phyloP scores from a whole-genome alignment of 2,797 vertebrate species.

The Micropoecilia bifurca region DNA sequence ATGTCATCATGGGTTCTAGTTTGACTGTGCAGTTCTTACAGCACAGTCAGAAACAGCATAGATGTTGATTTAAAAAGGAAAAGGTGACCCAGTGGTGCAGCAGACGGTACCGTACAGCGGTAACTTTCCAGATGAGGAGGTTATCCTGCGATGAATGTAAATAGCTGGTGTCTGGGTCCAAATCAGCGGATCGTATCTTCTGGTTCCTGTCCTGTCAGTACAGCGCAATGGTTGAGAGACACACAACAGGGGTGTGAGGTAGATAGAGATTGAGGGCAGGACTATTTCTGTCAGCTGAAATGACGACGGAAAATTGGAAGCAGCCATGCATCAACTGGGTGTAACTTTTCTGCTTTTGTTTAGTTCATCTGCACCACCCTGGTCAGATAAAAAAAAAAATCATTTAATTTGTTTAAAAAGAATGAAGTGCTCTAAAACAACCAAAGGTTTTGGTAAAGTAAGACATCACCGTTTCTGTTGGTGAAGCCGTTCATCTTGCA shows the following conservation, averaged over 20 bases:
- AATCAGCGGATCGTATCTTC: conserved; percentile 18
- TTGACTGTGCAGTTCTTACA: not conserved
- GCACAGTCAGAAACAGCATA: not conserved
- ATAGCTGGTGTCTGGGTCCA: conserved; percentile 26
- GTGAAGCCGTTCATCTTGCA: not conserved
- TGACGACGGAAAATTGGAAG: not conserved
- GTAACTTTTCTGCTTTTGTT: not conserved
- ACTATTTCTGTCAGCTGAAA: conserved; percentile 1
- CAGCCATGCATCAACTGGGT: conserved; percentile 2
- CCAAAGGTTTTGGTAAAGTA: not conserved
- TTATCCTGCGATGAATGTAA: conserved; percentile 41
- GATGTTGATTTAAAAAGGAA: not conserved
- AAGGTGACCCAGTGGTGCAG: not conserved
- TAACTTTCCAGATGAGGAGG: conserved; percentile 29
- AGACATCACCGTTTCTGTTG: not conserved
- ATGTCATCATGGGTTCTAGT: not conserved
- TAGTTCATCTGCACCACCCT: not conserved
- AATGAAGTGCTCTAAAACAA: not conserved
- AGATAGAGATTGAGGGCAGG: conserved; percentile 10
- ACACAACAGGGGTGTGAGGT: conserved; percentile 5
- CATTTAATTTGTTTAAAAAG: not conserved
- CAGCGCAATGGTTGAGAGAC: conserved; percentile 32
- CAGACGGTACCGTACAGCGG: not conserved
- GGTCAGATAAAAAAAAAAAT: not conserved
- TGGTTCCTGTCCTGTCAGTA: conserved; percentile 28